These are phyloP conservation scores for Sturnira hondurensis DNA, from an alignment of 2,113 vertebrate genomes.

Conservation along the genomic window DNA sequence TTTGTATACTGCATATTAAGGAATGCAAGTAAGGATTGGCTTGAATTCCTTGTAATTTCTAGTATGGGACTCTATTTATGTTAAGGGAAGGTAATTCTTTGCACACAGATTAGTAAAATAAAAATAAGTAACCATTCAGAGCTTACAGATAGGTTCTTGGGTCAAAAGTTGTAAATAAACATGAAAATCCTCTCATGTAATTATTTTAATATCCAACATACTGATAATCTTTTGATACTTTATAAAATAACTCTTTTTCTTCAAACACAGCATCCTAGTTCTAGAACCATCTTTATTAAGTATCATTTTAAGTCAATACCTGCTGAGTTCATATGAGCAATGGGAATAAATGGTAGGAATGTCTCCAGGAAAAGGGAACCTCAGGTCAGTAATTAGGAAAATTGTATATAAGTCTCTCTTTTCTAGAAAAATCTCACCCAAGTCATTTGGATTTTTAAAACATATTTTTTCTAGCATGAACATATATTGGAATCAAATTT, in stretches of 20 bases:
- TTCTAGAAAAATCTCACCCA: constrained; percentile 9
- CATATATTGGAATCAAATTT: not conserved
- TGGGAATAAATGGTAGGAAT: not conserved
- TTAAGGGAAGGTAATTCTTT: constrained; percentile 66
- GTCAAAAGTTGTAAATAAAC: constrained; percentile 78
- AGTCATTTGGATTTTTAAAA: not conserved
- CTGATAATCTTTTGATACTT: constrained; percentile 34
- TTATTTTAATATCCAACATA: constrained; percentile 65
- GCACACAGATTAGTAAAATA: constrained; percentile 60
- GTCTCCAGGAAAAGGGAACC: not conserved
- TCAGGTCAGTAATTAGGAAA: constrained; percentile 9
- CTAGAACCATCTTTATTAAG: not conserved
- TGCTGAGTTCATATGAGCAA: not conserved
- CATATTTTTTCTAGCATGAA: not conserved
- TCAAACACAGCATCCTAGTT: not conserved
- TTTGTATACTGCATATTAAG: constrained; percentile 48
- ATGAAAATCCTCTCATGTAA: constrained; percentile 61
- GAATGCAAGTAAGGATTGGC: constrained; percentile 55
- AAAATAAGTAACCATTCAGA: constrained; percentile 50
- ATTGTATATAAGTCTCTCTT: not conserved
- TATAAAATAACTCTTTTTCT: constrained; percentile 20
- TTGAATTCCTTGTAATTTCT: constrained; percentile 50
- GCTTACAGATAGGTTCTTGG: constrained; percentile 55
- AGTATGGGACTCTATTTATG: constrained; percentile 38
- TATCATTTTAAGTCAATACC: constrained; percentile 15